phyloP scores from a whole-genome alignment of 1,140 invertebrate genomes.

The Lamellibrachia luymesi region DNA sequence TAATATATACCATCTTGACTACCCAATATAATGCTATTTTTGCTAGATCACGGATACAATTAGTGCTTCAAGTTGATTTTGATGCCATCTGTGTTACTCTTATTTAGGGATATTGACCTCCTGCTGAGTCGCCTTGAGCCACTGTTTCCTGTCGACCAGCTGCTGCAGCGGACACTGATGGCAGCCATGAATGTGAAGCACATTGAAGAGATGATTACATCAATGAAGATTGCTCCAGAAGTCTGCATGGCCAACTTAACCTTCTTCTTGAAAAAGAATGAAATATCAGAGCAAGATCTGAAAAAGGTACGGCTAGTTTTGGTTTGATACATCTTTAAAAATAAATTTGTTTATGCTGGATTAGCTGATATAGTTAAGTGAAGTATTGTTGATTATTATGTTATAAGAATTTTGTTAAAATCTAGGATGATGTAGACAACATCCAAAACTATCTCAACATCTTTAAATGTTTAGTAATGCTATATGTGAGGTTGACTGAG shows the following conservation, averaged over 20 bases:
- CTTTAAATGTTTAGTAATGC: too few relatives aligned
- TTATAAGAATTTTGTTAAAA: too few relatives aligned
- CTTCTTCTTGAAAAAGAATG: conserved; percentile 1
- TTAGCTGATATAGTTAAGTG: too few relatives aligned
- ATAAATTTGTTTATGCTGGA: too few relatives aligned
- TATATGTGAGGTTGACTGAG: too few relatives aligned
- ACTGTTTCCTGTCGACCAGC: conserved; percentile 18
- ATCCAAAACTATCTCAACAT: too few relatives aligned
- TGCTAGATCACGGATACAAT: too few relatives aligned
- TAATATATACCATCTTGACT: too few relatives aligned
- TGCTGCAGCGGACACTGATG: conserved; percentile 13
- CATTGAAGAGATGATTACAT: conserved; percentile 3
- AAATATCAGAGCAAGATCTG: not conserved
- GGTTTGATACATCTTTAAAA: too few relatives aligned
- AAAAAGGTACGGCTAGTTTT: not conserved
- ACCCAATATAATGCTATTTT: not conserved
- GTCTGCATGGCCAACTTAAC: conserved; percentile 18
- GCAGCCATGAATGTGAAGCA: conserved; percentile 16
- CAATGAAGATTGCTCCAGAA: conserved; percentile 18
- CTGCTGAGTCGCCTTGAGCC: not conserved
- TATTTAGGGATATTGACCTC: not conserved
- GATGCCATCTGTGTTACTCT: not conserved
- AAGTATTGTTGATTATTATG: too few relatives aligned
- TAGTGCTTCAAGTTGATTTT: not conserved
- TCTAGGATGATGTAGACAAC: too few relatives aligned